These are phyloP conservation scores for Dendrocopos noguchii DNA, from an alignment of 2,113 vertebrate genomes.

Conservation along the genomic window DNA sequence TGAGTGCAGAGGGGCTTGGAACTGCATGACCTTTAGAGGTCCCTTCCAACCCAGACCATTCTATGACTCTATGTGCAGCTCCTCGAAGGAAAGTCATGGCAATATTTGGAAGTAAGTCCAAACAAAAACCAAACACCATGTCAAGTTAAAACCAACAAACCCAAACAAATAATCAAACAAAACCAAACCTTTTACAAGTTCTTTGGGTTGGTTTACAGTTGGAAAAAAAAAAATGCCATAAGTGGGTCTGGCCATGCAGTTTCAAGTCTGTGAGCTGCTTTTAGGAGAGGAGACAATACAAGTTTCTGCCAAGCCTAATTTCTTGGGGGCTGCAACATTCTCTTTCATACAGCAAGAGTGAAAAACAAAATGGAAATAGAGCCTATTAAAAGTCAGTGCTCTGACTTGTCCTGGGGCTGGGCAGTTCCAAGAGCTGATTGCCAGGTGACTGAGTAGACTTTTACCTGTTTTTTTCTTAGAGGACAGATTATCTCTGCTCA, in stretches of 20 bases:
- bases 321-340: neutral
- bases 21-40: too few species aligned
- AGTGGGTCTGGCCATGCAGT: neutral
- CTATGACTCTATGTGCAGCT: too few species aligned
- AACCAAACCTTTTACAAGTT: neutral
- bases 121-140: neutral
- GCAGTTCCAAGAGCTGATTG: neutral
- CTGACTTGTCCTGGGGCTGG: neutral
- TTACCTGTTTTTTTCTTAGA: neutral
- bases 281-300: neutral
- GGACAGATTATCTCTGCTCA: neutral
- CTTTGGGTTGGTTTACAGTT: neutral
- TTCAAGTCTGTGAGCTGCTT: neutral
- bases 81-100: neutral
- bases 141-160: too few species aligned
- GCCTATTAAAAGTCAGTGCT: neutral
- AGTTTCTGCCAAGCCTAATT: neutral
- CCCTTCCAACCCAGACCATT: too few species aligned
- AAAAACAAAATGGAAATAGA: neutral
- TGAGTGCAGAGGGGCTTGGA: too few species aligned
- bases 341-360: neutral
- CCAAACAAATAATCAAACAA: neutral
- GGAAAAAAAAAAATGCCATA: slow-evolving; percentile 17
- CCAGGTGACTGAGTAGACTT: neutral
- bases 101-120: slow-evolving; percentile 18